Conservation (phyloP, 2,888 invertebrate genomes). For the Heliothis peltigera region DNA sequence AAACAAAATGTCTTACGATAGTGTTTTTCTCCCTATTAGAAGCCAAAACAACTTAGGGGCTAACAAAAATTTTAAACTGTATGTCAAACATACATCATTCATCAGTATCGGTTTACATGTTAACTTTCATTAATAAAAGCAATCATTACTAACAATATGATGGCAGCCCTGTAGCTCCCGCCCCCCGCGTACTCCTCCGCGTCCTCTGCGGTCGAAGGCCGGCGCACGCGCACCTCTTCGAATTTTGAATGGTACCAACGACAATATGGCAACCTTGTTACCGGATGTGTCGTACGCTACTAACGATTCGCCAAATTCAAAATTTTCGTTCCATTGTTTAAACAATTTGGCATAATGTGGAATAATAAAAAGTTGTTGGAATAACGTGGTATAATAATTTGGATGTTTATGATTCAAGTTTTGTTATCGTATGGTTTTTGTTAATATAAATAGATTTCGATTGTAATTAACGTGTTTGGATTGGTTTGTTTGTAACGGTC, state of each 20-base stretch:
- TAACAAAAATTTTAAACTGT: background rate
- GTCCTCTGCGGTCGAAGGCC: constrained; percentile 78
- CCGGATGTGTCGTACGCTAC: constrained; percentile 74
- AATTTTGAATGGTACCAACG: constrained; percentile 74
- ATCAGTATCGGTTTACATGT: too few relatives aligned
- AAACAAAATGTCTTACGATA: background rate
- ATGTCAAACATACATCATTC: background rate
- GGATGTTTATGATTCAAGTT: constrained; percentile 12
- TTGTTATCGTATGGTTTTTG: constrained; percentile 13
- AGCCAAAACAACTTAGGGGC: background rate
- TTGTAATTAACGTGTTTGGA: constrained; percentile 43
- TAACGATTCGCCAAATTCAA: constrained; percentile 67
- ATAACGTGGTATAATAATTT: constrained; percentile 14
- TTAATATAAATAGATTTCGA: constrained; percentile 42
- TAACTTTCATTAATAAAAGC: background rate
- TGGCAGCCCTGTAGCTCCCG: constrained; percentile 64
- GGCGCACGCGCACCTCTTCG: constrained; percentile 76
- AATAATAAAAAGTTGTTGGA: constrained; percentile 22
- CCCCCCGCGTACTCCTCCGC: constrained; percentile 58
- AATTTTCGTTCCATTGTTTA: constrained; percentile 57
- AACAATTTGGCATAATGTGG: constrained; percentile 34
- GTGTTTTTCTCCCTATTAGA: background rate
- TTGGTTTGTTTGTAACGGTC: constrained; percentile 49
- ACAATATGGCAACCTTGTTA: constrained; percentile 75
- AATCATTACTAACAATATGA: background rate